phyloP scores from a whole-genome alignment of 2,888 invertebrate genomes.

The Trissoscelio sp. region DNA sequence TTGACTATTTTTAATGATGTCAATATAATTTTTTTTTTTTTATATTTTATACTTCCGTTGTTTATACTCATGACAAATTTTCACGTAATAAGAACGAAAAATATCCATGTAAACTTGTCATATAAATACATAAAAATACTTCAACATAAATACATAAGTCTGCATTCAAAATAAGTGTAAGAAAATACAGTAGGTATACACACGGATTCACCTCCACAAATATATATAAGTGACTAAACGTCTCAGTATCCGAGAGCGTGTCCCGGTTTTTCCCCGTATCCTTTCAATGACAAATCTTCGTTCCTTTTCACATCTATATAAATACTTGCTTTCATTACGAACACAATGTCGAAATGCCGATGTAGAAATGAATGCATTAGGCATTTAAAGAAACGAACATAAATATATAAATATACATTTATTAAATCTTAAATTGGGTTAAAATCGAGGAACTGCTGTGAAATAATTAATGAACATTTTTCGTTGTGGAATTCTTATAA shows the following conservation, averaged over 20 bases:
- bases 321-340: constrained; percentile 11
- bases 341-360: constrained; percentile 22
- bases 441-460: constrained; percentile 49
- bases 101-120: constrained; percentile 12
- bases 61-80: constrained; percentile 1
- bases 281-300: constrained; percentile 54
- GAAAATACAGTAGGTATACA: neutral
- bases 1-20: neutral
- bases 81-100: neutral
- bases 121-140: constrained; percentile 17
- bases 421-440: constrained; percentile 45
- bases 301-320: constrained; percentile 37
- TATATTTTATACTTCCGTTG: too few species aligned
- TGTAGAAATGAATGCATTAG: constrained; percentile 29
- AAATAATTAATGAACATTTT: constrained; percentile 54
- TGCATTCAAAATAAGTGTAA: neutral
- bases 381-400: constrained; percentile 25
- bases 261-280: constrained; percentile 32
- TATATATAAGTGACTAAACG: constrained; percentile 37
- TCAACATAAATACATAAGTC: neutral
- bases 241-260: constrained; percentile 40
- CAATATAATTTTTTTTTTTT: too few species aligned
- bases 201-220: constrained; percentile 3
- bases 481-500: constrained; percentile 23
- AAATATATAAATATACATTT: constrained; percentile 47